phyloP scores from a whole-genome alignment of 2,113 vertebrate genomes.

The Craseonycteris thonglongyai region DNA sequence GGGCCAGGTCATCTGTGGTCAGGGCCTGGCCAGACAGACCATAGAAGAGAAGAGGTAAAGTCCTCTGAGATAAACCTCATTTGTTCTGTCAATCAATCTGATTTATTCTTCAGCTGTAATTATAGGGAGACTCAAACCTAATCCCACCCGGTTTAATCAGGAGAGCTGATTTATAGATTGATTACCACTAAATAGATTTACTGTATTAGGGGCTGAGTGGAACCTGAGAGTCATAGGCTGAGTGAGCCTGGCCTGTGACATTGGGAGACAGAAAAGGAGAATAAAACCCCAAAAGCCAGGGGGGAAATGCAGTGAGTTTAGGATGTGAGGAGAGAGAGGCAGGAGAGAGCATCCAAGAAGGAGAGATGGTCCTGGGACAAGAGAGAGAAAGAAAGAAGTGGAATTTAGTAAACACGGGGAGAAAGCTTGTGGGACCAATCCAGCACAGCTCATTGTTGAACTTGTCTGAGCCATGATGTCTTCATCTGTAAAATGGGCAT shows the following conservation, averaged over 20 bases:
- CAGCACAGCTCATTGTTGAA: background rate
- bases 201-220: background rate
- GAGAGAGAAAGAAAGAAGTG: background rate
- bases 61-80: background rate
- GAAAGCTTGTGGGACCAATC: background rate
- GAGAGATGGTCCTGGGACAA: background rate
- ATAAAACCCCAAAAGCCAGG: background rate
- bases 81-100: background rate
- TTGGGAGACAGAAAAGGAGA: background rate
- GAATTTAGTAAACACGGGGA: background rate
- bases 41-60: background rate
- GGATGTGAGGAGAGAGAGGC: background rate
- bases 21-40: background rate
- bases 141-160: background rate
- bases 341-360: background rate
- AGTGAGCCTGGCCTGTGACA: background rate
- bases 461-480: background rate
- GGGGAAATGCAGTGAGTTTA: background rate
- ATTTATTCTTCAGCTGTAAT: conserved; percentile 32
- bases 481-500: background rate
- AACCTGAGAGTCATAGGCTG: background rate
- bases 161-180: conserved; percentile 33
- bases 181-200: conserved; percentile 39
- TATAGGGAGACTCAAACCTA: background rate
- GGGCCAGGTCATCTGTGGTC: background rate